phyloP scores from a whole-genome alignment of 2,113 vertebrate species.

The Spizaetus ornatus region DNA sequence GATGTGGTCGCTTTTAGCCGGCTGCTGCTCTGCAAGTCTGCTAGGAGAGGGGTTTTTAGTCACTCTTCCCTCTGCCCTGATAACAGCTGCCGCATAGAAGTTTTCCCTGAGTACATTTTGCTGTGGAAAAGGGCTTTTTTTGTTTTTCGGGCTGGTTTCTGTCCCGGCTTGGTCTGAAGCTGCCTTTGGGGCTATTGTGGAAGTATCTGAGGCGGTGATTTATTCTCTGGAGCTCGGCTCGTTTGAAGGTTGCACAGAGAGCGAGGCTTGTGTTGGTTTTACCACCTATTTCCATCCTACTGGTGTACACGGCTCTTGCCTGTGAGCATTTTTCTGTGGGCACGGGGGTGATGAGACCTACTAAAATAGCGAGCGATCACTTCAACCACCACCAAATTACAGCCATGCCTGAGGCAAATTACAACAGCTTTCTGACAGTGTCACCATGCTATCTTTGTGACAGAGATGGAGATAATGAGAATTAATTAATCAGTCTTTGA shows the following conservation, averaged over 20 bases:
- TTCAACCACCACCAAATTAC: constrained; percentile 29
- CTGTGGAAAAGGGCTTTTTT: not conserved
- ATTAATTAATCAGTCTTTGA: constrained; percentile 65
- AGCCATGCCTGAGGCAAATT: constrained; percentile 41
- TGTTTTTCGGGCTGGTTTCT: not conserved
- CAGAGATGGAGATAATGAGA: constrained; percentile 60
- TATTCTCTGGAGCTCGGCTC: not conserved
- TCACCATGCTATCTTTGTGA: constrained; percentile 51
- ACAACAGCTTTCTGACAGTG: constrained; percentile 26
- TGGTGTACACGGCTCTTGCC: not conserved
- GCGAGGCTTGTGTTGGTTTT: not conserved
- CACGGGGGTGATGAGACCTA: not conserved
- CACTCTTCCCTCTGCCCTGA: not conserved
- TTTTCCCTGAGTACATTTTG: not conserved
- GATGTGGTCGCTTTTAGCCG: not conserved
- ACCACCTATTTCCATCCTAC: not conserved
- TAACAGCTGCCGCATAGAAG: not conserved
- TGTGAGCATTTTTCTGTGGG: not conserved
- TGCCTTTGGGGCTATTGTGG: not conserved
- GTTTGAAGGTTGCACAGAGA: not conserved
- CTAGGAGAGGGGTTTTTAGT: not conserved
- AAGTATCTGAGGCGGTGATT: not conserved
- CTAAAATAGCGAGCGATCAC: not conserved
- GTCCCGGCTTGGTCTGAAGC: not conserved
- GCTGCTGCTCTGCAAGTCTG: not conserved